Evolutionary conservation across 2,113 vertebrate genomes (phyloP).

Genomic region (Neofelis nebulosa): DNA sequence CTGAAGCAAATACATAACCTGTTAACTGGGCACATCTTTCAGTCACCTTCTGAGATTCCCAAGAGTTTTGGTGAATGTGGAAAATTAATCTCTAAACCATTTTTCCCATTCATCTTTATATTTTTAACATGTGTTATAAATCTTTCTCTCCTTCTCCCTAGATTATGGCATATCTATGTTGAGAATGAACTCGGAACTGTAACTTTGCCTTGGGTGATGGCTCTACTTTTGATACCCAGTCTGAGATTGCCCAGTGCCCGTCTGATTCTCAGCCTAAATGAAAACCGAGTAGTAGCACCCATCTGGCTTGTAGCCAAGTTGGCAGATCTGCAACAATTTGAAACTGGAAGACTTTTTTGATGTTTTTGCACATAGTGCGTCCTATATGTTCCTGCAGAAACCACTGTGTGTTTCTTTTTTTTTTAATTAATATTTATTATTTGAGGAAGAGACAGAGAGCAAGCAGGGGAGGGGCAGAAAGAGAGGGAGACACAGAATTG

Average conservation of each 20-base stretch:
- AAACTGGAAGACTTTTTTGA: not conserved
- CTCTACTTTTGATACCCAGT: not conserved
- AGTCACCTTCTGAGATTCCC: conserved; percentile 15
- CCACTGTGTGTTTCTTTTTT: not conserved
- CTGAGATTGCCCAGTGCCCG: not conserved
- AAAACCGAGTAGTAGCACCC: not conserved
- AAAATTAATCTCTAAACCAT: conserved; percentile 52
- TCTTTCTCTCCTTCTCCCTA: not conserved
- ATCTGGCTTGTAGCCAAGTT: not conserved
- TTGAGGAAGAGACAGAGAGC: no score
- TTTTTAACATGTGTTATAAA: not conserved
- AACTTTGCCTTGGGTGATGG: not conserved
- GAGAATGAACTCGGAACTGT: not conserved
- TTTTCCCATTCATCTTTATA: conserved; percentile 13
- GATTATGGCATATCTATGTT: not conserved
- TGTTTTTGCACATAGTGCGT: not conserved
- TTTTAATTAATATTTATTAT: not conserved
- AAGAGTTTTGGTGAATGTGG: conserved; percentile 42
- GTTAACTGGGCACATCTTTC: conserved; percentile 25
- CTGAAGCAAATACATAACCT: conserved; percentile 6
- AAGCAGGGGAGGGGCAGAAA: no score
- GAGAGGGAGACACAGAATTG: no score
- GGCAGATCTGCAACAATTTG: not conserved
- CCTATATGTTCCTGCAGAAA: not conserved
- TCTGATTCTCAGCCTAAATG: not conserved